phyloP scores from a whole-genome alignment of 2,797 vertebrate genomes.

The Jordanella pulchra region DNA sequence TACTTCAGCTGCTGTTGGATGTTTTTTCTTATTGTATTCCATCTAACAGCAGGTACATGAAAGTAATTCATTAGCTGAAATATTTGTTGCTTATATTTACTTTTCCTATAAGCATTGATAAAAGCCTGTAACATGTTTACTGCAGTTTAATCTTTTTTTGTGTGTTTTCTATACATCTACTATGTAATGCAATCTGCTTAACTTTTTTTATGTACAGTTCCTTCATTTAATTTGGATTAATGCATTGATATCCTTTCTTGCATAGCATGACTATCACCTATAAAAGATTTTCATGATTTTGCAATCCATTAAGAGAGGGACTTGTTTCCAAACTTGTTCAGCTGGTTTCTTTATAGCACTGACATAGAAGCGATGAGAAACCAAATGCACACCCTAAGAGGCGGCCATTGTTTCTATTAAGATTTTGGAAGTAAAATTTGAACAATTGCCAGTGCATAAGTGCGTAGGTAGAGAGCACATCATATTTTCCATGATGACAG shows the following conservation, averaged over 20 bases:
- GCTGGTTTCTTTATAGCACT: conserved; percentile 50
- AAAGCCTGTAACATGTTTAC: background rate
- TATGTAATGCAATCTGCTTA: background rate
- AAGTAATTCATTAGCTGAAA: background rate
- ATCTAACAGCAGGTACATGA: background rate
- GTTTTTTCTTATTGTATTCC: background rate
- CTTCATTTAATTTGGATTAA: background rate
- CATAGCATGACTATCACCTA: conserved; percentile 14
- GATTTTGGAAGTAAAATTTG: conserved; percentile 16
- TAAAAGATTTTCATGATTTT: conserved; percentile 30
- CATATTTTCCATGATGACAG: conserved; percentile 59
- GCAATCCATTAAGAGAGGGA: conserved; percentile 31
- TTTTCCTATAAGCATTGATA: background rate
- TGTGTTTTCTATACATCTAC: background rate
- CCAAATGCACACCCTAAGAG: conserved; percentile 48
- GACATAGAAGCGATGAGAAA: conserved; percentile 38
- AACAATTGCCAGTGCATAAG: background rate
- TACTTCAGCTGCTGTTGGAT: background rate
- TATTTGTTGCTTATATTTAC: too few relatives aligned
- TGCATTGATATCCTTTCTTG: background rate
- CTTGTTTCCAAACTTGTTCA: conserved; percentile 45
- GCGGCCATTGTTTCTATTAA: conserved; percentile 19
- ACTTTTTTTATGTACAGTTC: background rate
- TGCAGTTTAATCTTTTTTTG: background rate
- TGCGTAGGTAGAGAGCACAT: conserved; percentile 3